Evolutionary conservation across 2,797 vertebrate genomes (phyloP), one percentile per base, ranked within the genome.

Genomic region (Acipenser ruthenus): DNA sequence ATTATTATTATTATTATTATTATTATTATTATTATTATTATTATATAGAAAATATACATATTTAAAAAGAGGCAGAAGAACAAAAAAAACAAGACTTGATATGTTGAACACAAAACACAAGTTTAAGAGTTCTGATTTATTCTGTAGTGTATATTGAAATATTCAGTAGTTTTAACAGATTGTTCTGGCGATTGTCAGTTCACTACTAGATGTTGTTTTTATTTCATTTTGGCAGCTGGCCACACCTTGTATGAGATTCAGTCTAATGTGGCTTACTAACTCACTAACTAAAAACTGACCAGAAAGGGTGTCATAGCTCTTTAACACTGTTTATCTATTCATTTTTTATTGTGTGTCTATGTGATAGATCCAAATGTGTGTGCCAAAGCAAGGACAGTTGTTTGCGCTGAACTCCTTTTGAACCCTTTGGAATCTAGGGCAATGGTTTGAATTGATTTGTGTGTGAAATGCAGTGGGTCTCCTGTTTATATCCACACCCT

Each of bases 81-180:
- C 15, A 79, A 84, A 70, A 70, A 77, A 77, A 64, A 77, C 66
- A 66, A 64, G 18, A 51, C 67, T 53, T 62, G 18, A 10, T 37
- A 37, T 23, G 23, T 37, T 47, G 10, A 62, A 48, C 23, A 62
- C 66, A 63, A 49, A 37, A 1, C 23, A 37, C 23, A 64, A 53
- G 55, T 71, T 60, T 37, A 18, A 78, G 78, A 67, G 55, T 79
- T 83, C 82, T 79, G 83, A 80, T 81, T 83, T 74, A 83, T 78
- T 81, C 74, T 78, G 15, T 82, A 78, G 79, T 83, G 83, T 87
- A 87, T 90, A 89, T 90, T 89, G 79, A 86, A 88, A 87, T 78
- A 80, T 82, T 82, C 80, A 70, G 81, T 87, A 89, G 84, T 89
- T 90, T 89, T 85, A 88, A 87, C 78, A 86, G 77, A 84, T 89